Conservation (phyloP, 2,888 invertebrate genomes). For the Apodemia zela region DNA sequence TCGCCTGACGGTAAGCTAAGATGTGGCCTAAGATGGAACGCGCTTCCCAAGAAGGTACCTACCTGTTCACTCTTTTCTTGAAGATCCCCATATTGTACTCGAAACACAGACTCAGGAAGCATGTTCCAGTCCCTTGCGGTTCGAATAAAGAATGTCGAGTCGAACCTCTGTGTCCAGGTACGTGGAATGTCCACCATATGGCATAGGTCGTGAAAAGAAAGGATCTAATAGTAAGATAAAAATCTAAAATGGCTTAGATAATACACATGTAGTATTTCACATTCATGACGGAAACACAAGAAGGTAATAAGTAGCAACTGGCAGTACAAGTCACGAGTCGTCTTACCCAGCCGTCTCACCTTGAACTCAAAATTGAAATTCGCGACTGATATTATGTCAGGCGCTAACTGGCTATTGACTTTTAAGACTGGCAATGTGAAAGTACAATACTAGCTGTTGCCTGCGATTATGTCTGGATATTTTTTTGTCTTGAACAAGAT, state of each 20-base stretch:
- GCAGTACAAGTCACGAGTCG: neutral
- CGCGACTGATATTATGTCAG: neutral
- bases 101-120: too few species aligned
- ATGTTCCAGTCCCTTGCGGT: too few species aligned
- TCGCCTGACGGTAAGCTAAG: too few species aligned
- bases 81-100: too few species aligned
- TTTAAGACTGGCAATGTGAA: neutral
- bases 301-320: neutral
- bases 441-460: neutral
- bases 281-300: neutral
- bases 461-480: neutral
- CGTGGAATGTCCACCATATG: too few species aligned
- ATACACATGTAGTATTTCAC: neutral
- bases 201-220: too few species aligned
- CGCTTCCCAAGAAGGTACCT: too few species aligned
- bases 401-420: neutral
- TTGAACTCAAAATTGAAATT: conserved; percentile 1
- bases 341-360: neutral
- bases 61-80: too few species aligned
- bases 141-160: too few species aligned
- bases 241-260: too few species aligned
- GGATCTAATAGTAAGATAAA: neutral
- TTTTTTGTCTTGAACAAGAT: neutral
- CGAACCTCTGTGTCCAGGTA: too few species aligned
- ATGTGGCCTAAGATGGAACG: too few species aligned